Conservation (phyloP, 2,113 vertebrate species). For the Falcunculus frontatus region DNA sequence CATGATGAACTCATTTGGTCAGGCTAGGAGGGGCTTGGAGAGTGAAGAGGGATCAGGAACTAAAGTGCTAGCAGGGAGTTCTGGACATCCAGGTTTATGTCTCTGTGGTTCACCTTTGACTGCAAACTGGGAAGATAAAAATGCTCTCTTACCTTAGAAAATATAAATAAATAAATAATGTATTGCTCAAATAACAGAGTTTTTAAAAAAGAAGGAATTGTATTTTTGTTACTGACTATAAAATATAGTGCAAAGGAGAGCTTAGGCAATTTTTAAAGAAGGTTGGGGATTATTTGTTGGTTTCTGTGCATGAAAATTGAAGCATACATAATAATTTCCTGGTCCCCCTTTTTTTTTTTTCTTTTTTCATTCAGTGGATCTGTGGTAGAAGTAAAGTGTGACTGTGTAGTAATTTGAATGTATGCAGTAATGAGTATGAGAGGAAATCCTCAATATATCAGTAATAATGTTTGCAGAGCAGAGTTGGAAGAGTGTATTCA, state of each 20-base stretch:
- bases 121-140: background rate
- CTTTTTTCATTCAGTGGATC: background rate
- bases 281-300: background rate
- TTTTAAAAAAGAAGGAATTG: background rate
- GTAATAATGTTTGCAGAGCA: background rate
- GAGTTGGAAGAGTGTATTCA: background rate
- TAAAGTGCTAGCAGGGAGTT: background rate
- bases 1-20: background rate
- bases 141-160: background rate
- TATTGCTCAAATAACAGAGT: background rate
- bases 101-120: background rate
- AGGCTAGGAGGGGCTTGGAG: background rate
- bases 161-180: background rate
- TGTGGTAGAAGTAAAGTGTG: background rate
- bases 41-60: background rate
- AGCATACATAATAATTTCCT: rapidly evolving
- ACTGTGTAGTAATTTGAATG: background rate
- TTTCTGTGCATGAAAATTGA: background rate
- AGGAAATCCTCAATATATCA: background rate
- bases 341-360: background rate
- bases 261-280: background rate
- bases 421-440: background rate
- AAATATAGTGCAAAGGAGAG: background rate
- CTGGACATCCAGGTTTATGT: background rate
- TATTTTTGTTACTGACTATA: background rate